Conservation (phyloP, 2,888 invertebrate genomes). For the Leucophora obtusa region DNA sequence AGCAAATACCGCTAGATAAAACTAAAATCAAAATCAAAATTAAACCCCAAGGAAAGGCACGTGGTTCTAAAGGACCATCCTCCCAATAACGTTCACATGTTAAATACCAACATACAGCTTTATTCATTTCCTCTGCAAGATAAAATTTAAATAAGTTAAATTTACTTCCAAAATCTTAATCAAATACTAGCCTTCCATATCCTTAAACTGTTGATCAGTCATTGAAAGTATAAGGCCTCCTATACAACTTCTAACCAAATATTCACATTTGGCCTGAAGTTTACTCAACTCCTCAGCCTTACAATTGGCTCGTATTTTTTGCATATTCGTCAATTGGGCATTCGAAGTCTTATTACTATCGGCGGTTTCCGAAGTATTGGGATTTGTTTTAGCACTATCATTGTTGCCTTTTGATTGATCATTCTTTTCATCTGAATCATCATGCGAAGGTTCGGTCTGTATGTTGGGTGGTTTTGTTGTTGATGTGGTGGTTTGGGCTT, state of each 20-base stretch:
- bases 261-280: conserved; percentile 85
- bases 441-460: conserved; percentile 9
- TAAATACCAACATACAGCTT: conserved; percentile 94
- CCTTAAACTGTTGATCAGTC: conserved; percentile 89
- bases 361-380: conserved; percentile 41
- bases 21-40: conserved; percentile 88
- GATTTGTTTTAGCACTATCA: conserved; percentile 29
- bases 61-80: conserved; percentile 86
- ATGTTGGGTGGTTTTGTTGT: conserved; percentile 42
- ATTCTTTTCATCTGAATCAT: background rate
- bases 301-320: conserved; percentile 87
- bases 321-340: conserved; percentile 77
- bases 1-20: conserved; percentile 89
- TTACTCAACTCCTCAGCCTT: conserved; percentile 88
- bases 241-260: conserved; percentile 89
- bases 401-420: conserved; percentile 3
- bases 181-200: conserved; percentile 86
- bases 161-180: background rate
- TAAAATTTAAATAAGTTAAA: background rate
- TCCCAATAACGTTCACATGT: conserved; percentile 96
- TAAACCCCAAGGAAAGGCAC: conserved; percentile 90
- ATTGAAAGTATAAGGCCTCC: conserved; percentile 88
- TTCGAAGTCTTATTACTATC: conserved; percentile 52
- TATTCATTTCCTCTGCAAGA: conserved; percentile 88
- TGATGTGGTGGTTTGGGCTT: conserved; percentile 27